Evolutionary conservation across 2,113 vertebrate species (phyloP), one percentile per base, ranked within the genome.

Genomic region (Chroicocephalus ridibundus): DNA sequence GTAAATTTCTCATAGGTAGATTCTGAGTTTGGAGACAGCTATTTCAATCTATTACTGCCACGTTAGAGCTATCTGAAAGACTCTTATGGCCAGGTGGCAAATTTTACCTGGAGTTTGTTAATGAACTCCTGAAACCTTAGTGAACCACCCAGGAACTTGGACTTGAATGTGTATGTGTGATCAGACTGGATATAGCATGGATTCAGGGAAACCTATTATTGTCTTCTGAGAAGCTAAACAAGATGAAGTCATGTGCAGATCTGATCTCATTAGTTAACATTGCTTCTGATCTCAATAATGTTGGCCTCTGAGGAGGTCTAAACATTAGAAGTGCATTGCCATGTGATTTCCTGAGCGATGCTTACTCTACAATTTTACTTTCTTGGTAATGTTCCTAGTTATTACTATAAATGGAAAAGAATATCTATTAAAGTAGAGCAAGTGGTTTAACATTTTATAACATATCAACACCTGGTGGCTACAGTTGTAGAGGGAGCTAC

Each of bases 211-310:
- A 69, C 83, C 64, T 82, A 71, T 93, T 95, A 90, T 47, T 69
- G 71, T 74, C 55, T 85, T 90, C 64, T 86, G 79, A 94, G 88
- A 47, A 90, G 82, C 86, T 93, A 89, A 96, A 94, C 10, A 51
- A 62, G 79, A 78, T 82, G 91, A 82, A 86, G 78, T 80, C 78
- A 86, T 68, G 62, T 64, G 66, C 71, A 85, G 44, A 38, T 84
- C 58, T 87, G 93, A 95, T 92, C 74, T 94, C 84, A 78, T 96
- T 95, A 94, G 83, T 69, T 87, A 91, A 75, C 46, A 40, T 77
- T 92, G 70, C 88, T 90, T 69, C 85, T 82, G 86, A 61, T 74
- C 60, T 75, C 46, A 57, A 1, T 60, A 66, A 44, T 82, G 32
- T 71, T 95, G 91, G 90, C 78, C 76, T 90, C 88, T 92, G 82